Evolutionary conservation across 2,113 vertebrate genomes (phyloP).

Genomic region (Limnothrissa miodon): DNA sequence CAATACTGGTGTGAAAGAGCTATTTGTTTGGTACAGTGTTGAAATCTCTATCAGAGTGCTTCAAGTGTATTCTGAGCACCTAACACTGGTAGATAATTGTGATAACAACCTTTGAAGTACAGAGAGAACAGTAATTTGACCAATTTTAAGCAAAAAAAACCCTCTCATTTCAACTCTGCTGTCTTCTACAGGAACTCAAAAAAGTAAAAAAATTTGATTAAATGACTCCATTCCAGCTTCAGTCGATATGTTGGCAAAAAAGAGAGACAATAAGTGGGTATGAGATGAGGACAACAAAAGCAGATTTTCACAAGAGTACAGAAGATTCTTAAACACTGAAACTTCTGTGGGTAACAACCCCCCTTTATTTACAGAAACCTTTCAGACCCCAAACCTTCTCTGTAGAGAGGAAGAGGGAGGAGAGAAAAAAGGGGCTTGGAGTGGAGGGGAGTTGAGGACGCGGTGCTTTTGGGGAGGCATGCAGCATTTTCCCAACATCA

Average conservation of each 20-base stretch:
- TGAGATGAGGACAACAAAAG: background rate
- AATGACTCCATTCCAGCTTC: background rate
- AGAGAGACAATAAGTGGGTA: background rate
- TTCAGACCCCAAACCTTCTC: conserved; percentile 25
- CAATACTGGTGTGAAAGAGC: too few species aligned
- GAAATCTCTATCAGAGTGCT: too few species aligned
- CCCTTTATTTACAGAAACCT: conserved; percentile 46
- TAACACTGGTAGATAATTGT: background rate
- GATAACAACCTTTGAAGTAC: background rate
- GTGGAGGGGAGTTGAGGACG: conserved; percentile 29
- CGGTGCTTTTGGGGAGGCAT: conserved; percentile 38
- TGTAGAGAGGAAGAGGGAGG: background rate
- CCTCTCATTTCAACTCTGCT: background rate
- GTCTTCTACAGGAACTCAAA: background rate
- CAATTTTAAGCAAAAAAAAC: background rate
- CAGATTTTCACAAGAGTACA: background rate
- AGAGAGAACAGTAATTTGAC: background rate
- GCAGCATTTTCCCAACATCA: conserved; percentile 49
- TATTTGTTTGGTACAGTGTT: too few species aligned
- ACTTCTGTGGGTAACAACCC: background rate
- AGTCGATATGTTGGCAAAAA: background rate
- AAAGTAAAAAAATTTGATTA: background rate
- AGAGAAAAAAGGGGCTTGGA: background rate
- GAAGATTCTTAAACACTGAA: background rate
- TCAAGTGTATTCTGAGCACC: too few species aligned